Conservation (phyloP, 1,140 invertebrate genomes). For the Hycleus phaleratus region DNA sequence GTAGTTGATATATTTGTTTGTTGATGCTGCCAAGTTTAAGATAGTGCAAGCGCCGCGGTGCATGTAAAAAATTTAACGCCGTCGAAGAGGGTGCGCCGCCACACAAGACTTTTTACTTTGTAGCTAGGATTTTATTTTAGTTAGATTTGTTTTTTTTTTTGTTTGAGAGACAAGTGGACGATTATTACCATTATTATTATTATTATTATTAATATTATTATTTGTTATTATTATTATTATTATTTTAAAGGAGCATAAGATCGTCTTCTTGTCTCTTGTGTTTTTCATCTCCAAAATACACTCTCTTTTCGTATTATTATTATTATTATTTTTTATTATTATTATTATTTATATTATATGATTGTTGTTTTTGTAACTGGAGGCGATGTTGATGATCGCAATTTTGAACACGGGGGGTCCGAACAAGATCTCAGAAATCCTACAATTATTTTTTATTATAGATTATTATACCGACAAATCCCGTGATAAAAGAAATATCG, state of each 20-base stretch:
- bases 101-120: constrained; percentile 33
- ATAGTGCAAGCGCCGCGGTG: constrained; percentile 30
- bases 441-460: too few species aligned
- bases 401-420: too few species aligned
- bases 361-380: constrained; percentile 23
- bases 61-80: constrained; percentile 14
- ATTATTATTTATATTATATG: constrained; percentile 27
- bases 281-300: neutral
- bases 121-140: constrained; percentile 28
- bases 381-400: too few species aligned
- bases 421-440: too few species aligned
- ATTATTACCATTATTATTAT: neutral
- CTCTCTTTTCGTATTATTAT: constrained; percentile 19
- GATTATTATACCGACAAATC: too few species aligned
- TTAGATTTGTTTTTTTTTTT: constrained; percentile 1
- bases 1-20: constrained; percentile 40
- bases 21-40: constrained; percentile 44
- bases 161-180: neutral
- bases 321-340: constrained; percentile 20
- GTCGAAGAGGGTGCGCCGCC: constrained; percentile 18
- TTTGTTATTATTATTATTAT: constrained; percentile 1
- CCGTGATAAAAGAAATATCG: too few species aligned
- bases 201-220: neutral
- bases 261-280: neutral
- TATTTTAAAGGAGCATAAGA: too few species aligned